Base-by-base conservation (phyloP, 1,140 invertebrate genomes). In the Hypsibius dujardini region DNA sequence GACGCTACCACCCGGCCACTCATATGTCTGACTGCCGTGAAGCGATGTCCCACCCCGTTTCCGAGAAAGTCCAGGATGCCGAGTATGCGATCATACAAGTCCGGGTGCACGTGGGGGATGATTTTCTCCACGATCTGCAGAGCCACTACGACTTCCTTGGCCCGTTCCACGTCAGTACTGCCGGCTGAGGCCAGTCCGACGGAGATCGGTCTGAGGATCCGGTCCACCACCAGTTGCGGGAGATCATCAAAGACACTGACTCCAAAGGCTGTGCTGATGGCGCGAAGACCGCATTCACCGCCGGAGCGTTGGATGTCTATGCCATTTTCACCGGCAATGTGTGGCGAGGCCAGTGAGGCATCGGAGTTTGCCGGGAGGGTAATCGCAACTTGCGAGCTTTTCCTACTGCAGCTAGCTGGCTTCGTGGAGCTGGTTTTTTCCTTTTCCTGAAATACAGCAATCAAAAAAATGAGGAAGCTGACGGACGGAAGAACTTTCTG, bases 101-200 rank as follows among this genome's bases (percentile, higher is more conserved):
- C 76, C 47, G 75, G 50, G 78, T 89, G 83, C 46, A 92, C 75
- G 76, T 84, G 81, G 15, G 84, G 82, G 67, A 83, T 81, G 71
- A 89, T 84, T 2, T 87, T 83, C 81, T 95, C 90, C 46, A 95
- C 79, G 0, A 95, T 84, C 81, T 93, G 90, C 72, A 95, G 80
- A 50, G 84, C 84, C 72, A 85, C 87, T 14, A 93, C 84, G 73
- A 92, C 75, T 75, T 89, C 85, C 78, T 90, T 88, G 1, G 86
- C 86, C 73, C 81, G 78, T 12, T 82, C 80, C 71, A 80, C 74
- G 56, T 77, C 76, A 47, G 75, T 73, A 73, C 69, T 45, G 3
- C 45, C 14, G 42, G 70, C 15, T n/a, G 70, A 69, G 7, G 69
- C 56, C 60, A 46, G 12, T 3, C n/a, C 12, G 2, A 14, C 28